These are phyloP conservation scores for Chelidonichthys spinosus DNA, from an alignment of 2,797 vertebrate genomes.

Conservation along the genomic window DNA sequence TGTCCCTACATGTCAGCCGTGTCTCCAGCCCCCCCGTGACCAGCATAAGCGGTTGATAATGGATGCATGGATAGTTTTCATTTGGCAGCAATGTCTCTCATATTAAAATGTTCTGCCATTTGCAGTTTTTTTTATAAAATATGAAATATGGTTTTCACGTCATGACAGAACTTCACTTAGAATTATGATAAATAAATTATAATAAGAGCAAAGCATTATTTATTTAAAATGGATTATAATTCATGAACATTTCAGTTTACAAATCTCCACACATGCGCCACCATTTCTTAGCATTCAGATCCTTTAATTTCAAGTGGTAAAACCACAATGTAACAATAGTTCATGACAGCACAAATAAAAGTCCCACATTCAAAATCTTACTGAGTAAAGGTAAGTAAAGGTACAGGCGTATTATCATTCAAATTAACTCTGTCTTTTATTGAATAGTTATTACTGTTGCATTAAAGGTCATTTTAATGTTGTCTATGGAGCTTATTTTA, in stretches of 20 bases:
- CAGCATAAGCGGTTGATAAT: too few relatives aligned
- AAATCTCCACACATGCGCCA: not conserved
- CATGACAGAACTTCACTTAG: not conserved
- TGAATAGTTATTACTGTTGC: not conserved
- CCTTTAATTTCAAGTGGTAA: not conserved
- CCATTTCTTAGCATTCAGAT: not conserved
- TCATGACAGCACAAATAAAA: not conserved
- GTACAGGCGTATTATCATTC: not conserved
- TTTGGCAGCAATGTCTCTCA: not conserved
- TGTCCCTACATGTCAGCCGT: too few relatives aligned
- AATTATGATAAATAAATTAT: slow-evolving; percentile 11
- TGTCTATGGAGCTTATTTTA: not conserved
- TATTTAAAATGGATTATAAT: slow-evolving; percentile 20
- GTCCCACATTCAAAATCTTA: not conserved
- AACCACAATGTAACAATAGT: not conserved
- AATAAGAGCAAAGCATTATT: slow-evolving; percentile 4
- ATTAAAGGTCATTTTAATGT: not conserved
- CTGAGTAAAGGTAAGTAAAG: not conserved
- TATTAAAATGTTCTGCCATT: not conserved
- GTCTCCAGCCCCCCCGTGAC: too few relatives aligned
- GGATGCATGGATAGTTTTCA: not conserved
- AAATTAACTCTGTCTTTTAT: not conserved
- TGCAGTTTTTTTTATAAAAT: not conserved
- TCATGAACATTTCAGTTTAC: slow-evolving; percentile 12
- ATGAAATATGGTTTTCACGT: not conserved